Evolutionary conservation across 1,140 invertebrate genomes (phyloP).

Genomic region (Diorhabda sublineata): DNA sequence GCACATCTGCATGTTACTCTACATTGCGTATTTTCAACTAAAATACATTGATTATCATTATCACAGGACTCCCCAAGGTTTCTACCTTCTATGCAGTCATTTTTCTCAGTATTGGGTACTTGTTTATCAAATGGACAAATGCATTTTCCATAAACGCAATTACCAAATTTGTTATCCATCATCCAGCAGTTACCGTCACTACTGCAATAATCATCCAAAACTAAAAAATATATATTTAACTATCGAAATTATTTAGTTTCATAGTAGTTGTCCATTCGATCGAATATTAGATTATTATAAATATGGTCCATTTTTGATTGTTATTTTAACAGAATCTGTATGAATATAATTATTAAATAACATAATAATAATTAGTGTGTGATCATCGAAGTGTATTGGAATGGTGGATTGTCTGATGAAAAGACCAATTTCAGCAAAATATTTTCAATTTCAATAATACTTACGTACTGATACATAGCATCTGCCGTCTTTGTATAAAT

Average conservation of each 20-base stretch:
- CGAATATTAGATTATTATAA: too few relatives aligned
- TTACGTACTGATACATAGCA: constrained; percentile 21
- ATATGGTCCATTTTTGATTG: too few relatives aligned
- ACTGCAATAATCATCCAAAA: constrained; percentile 26
- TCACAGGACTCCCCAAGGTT: constrained; percentile 27
- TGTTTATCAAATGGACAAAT: constrained; percentile 23
- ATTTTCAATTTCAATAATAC: not conserved
- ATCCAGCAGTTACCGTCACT: constrained; percentile 27
- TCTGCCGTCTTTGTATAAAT: constrained; percentile 12
- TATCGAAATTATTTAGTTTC: too few relatives aligned
- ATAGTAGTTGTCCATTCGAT: too few relatives aligned
- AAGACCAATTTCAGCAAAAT: too few relatives aligned
- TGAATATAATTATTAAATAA: too few relatives aligned
- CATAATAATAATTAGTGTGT: too few relatives aligned
- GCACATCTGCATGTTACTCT: constrained; percentile 27
- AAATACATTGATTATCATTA: constrained; percentile 25
- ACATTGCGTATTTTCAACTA: constrained; percentile 23
- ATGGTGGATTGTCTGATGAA: too few relatives aligned
- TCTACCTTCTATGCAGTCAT: constrained; percentile 21
- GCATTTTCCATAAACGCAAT: constrained; percentile 27
- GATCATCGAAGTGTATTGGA: too few relatives aligned
- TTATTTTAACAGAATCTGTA: too few relatives aligned
- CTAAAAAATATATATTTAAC: constrained; percentile 12
- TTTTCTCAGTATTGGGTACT: constrained; percentile 22
- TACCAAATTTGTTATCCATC: constrained; percentile 23